Evolutionary conservation across 2,113 vertebrate species (phyloP), one percentile per base, ranked within the genome.

Genomic region (Pipra filicauda): DNA sequence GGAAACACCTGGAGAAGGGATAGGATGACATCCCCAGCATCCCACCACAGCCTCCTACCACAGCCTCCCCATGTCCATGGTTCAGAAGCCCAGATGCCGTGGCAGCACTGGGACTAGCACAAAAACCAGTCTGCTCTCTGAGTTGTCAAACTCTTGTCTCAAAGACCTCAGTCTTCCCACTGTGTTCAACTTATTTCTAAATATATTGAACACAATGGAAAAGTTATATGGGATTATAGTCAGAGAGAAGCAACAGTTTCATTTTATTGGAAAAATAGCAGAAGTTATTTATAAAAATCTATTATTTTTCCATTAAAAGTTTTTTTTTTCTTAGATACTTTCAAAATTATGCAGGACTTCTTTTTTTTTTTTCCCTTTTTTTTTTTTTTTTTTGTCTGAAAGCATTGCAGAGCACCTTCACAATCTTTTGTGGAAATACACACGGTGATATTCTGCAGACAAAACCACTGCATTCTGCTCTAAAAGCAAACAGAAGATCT

Each of bases 401-500:
- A 39, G 17, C 37, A 5, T 62, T 62, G n/a, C 58, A 78, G n/a
- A 85, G 73, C 51, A 75, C 57, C 62, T 85, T 94, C 52, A 67
- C 11, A 64, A 28, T 61, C 37, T 74, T 92, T 62, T 80, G 72
- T 80, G 75, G 91, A 70, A 83, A 58, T 49, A 73, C 5, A 54
- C 19, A 15, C 0, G 0, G 51, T 57, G 54, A 48, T 66, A 48
- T 37, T 88, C 37, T 52, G 19, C 64, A 86, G 80, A 61, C 28
- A 77, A 77, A 91, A 17, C 55, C 4, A 2, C 46, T 80, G 27
- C 52, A 70, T 26, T 44, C 59, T 91, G 51, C 20, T 67, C 41
- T 84, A 12, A 91, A 86, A 92, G 49, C 84, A 92, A 94, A 86
- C 46, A 81, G 89, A 77, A 84, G 28, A 57, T 52, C 64, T 54